phyloP scores from a whole-genome alignment of 2,888 invertebrate species.

The Zygaena filipendulae region DNA sequence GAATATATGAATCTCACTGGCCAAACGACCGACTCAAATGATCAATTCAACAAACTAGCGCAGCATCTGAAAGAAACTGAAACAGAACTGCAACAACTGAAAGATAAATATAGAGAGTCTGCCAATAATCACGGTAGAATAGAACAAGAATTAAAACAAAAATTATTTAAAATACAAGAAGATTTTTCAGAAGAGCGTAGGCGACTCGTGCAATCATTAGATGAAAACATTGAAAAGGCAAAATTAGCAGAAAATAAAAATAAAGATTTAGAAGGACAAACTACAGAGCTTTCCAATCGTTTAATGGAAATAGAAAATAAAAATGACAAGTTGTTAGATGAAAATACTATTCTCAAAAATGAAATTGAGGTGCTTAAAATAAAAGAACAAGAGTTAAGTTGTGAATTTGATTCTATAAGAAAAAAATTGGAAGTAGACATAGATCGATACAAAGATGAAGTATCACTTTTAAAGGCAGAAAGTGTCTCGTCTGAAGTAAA shows the following conservation, averaged over 20 bases:
- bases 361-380: conserved; percentile 44
- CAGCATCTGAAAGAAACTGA: conserved; percentile 68
- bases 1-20: conserved; percentile 70
- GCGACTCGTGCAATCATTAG: conserved; percentile 38
- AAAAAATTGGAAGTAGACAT: conserved; percentile 53
- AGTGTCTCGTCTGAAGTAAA: conserved; percentile 53
- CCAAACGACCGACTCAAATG: conserved; percentile 69
- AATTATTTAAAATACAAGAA: conserved; percentile 51
- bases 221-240: conserved; percentile 42
- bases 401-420: conserved; percentile 39
- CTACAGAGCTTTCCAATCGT: conserved; percentile 29
- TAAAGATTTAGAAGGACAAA: conserved; percentile 37
- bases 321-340: conserved; percentile 47
- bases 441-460: conserved; percentile 54
- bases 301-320: conserved; percentile 35
- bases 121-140: conserved; percentile 45
- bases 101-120: conserved; percentile 55
- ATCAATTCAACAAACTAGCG: conserved; percentile 64
- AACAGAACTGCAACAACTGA: conserved; percentile 61
- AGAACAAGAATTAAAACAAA: conserved; percentile 60
- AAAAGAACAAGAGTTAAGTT: conserved; percentile 44
- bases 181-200: conserved; percentile 45
- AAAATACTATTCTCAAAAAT: conserved; percentile 49
- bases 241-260: conserved; percentile 41
- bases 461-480: conserved; percentile 50